A percentile compares a stretch with the other conserved stretches of the same genome.
phyloP scores from a whole-genome alignment of 1,140 invertebrate genomes.

The Drosophila nannoptera region DNA sequence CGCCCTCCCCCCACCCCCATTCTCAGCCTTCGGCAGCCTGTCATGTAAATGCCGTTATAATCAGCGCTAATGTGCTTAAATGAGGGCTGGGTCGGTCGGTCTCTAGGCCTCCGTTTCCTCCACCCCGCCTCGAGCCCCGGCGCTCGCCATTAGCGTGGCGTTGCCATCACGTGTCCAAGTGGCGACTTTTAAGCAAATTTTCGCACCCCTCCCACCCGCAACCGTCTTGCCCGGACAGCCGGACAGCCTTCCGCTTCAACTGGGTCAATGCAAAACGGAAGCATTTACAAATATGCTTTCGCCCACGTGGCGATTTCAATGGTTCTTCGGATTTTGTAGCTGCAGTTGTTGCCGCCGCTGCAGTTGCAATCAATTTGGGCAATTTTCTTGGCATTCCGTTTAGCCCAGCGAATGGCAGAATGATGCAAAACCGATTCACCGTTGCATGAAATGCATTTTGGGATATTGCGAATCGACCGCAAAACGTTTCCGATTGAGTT shows the following conservation, averaged over 20 bases:
- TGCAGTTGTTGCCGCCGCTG: not conserved
- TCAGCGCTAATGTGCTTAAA: slow-evolving; percentile 74
- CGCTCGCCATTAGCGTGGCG: slow-evolving; percentile 10
- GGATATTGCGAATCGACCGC: not conserved
- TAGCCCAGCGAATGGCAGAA: slow-evolving; percentile 12
- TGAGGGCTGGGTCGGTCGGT: slow-evolving; percentile 25
- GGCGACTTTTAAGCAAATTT: slow-evolving; percentile 37
- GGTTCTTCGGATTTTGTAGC: slow-evolving; percentile 2
- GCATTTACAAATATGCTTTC: slow-evolving; percentile 63
- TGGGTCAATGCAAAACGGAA: slow-evolving; percentile 64
- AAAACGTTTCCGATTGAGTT: slow-evolving; percentile 2
- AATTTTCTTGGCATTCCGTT: slow-evolving; percentile 21
- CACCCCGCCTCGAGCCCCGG: not conserved
- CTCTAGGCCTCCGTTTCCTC: slow-evolving; percentile 1
- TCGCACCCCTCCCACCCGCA: not conserved
- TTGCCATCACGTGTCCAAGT: slow-evolving; percentile 47
- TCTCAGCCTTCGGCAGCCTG: slow-evolving; percentile 13
- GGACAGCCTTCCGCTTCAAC: slow-evolving; percentile 26
- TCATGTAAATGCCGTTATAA: slow-evolving; percentile 74
- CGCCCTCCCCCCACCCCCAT: not conserved
- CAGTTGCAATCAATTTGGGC: slow-evolving; percentile 14
- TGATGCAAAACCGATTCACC: slow-evolving; percentile 14
- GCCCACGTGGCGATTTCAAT: slow-evolving; percentile 28
- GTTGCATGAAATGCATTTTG: slow-evolving; percentile 13
- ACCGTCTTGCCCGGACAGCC: not conserved